phyloP scores from a whole-genome alignment of 2,113 vertebrate species.

The Indri indri region DNA sequence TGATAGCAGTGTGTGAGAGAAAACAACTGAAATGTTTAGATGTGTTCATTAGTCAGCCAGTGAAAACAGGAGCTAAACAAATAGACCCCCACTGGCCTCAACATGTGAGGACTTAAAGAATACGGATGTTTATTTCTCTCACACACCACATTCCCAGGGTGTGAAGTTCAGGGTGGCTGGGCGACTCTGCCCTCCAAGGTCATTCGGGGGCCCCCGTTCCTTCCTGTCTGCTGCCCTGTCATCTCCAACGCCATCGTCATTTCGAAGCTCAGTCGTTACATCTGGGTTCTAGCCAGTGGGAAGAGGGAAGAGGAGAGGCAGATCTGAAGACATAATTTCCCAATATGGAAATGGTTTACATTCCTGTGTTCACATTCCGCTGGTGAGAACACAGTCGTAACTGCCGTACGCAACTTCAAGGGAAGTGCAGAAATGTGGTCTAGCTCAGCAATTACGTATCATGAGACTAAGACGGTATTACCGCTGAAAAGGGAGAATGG shows the following conservation, averaged over 20 bases:
- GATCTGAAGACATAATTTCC: neutral
- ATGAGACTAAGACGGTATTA: neutral
- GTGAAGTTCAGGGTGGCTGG: neutral
- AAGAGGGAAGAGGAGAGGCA: neutral
- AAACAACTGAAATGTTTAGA: neutral
- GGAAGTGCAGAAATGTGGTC: neutral
- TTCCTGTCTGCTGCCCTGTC: neutral
- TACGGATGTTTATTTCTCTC: neutral
- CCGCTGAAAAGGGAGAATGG: too few relatives aligned
- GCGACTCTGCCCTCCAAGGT: neutral
- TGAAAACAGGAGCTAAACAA: neutral
- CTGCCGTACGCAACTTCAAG: neutral
- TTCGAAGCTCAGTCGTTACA: neutral
- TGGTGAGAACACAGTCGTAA: rapidly evolving
- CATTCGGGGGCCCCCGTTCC: too few relatives aligned
- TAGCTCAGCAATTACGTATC: too few relatives aligned
- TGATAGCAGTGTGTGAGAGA: neutral
- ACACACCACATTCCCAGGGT: neutral
- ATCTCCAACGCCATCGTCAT: neutral
- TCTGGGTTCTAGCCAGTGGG: neutral
- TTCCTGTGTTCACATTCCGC: neutral
- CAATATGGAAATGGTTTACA: neutral
- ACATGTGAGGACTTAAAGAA: neutral
- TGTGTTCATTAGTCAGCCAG: neutral
- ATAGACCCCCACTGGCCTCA: neutral